Evolutionary conservation across 2,113 vertebrate species (phyloP), one percentile per base, ranked within the genome.

Genomic region (Arothron firmamentum): DNA sequence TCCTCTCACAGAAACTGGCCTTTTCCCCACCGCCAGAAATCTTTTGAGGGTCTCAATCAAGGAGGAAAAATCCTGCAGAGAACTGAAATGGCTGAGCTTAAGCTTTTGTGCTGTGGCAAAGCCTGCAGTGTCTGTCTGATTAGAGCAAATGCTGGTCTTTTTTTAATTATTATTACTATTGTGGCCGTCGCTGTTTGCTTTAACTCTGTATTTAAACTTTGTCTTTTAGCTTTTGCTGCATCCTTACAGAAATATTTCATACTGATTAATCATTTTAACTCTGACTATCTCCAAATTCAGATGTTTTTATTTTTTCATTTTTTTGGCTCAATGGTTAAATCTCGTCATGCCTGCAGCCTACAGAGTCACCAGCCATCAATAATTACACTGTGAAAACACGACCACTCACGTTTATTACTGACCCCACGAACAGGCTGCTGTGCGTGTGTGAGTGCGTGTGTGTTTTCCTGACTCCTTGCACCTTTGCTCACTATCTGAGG

Each of bases 351-450:
- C 57, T 25, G 17, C 28, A 57, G 50, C 67, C 65, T 55, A 66
- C 59, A 56, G 17, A 47, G 14, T 43, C 19, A 49, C n/a, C 34
- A 38, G 34, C 8, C 61, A 78, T 80, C 21, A 70, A 62, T 74
- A 67, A 87, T 85, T 87, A 85, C 80, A 70, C 80, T 80, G 72
- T 77, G 72, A 86, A 88, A 88, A 84, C 80, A 84, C 76, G 78
- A 70, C 72, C 80, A 17, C 81, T 83, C 83, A 82, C 78, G 79
- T 82, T 76, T 63, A 79, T 67, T 18, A 65, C 61, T 85, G 82
- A 85, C 83, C 81, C 75, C 58, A 2, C 18, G 64, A 56, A 61
- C 58, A 59, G 66, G 68, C 67, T 38, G 8, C 42, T 31, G 70
- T 60, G 62, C 57, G 59, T 43, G 61, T 60, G 23, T 49, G 28